These are phyloP conservation scores for Mycetomoellerius zeteki DNA, from an alignment of 1,140 invertebrate species.

Conservation along the genomic window DNA sequence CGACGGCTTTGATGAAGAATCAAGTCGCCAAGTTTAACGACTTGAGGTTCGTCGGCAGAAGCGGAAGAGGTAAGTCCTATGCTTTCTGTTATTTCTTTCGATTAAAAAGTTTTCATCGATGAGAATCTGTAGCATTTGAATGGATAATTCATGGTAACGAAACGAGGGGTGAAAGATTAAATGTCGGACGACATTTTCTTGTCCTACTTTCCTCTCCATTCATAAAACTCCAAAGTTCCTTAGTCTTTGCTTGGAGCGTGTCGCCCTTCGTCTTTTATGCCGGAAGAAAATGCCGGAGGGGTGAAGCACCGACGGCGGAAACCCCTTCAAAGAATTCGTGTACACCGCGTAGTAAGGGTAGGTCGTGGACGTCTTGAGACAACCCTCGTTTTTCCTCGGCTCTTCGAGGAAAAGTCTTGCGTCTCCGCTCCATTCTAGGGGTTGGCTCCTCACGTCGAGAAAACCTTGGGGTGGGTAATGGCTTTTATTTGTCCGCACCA, in stretches of 20 bases:
- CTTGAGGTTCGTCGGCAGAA: conserved; percentile 98
- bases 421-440: conserved; percentile 25
- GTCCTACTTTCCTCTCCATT: conserved; percentile 74
- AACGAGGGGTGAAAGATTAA: background rate
- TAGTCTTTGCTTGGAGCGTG: conserved; percentile 36
- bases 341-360: conserved; percentile 82
- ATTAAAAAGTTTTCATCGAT: background rate
- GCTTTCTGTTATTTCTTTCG: background rate
- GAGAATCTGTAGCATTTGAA: background rate
- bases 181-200: conserved; percentile 20
- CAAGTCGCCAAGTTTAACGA: conserved; percentile 99
- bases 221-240: conserved; percentile 75
- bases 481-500: conserved; percentile 84
- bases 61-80: conserved; percentile 95
- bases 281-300: conserved; percentile 69
- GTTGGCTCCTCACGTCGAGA: conserved; percentile 51
- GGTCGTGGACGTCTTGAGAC: conserved; percentile 82
- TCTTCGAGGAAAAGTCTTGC: conserved; percentile 76
- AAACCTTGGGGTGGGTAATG: conserved; percentile 83
- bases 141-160: background rate
- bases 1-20: conserved; percentile 98
- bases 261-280: conserved; percentile 64
- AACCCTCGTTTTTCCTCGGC: conserved; percentile 83
- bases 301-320: conserved; percentile 54
- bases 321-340: conserved; percentile 78